Evolutionary conservation across 2,797 vertebrate species (phyloP).

Genomic region (Rhinichthys osculus): DNA sequence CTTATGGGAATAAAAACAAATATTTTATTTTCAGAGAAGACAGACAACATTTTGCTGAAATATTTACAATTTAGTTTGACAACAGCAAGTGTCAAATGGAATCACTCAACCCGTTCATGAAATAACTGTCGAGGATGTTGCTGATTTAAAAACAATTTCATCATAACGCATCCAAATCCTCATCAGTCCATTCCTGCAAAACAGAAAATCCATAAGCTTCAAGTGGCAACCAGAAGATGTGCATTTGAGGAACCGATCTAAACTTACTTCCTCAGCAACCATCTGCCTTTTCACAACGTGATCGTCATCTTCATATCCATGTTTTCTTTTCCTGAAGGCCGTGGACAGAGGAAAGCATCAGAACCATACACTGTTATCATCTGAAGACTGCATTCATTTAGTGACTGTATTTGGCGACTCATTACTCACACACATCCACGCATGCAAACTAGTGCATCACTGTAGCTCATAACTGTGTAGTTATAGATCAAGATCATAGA

Average conservation of each 20-base stretch:
- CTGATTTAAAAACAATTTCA: neutral
- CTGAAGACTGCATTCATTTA: conserved; percentile 21
- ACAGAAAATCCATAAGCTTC: conserved; percentile 36
- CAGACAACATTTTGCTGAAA: conserved; percentile 12
- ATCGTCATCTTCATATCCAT: conserved; percentile 91
- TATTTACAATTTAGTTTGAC: conserved; percentile 55
- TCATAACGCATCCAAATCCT: conserved; percentile 76
- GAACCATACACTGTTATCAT: neutral
- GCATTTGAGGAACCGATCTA: conserved; percentile 13
- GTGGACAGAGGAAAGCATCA: conserved; percentile 18
- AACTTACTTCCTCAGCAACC: conserved; percentile 82
- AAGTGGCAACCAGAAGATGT: neutral
- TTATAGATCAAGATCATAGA: neutral
- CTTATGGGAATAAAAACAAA: neutral
- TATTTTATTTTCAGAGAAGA: conserved; percentile 9
- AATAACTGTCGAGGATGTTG: neutral
- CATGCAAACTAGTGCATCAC: conserved; percentile 38
- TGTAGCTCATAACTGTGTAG: conserved; percentile 47
- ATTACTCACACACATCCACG: conserved; percentile 15
- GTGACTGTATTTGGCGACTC: neutral
- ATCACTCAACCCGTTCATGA: neutral
- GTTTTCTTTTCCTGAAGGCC: conserved; percentile 87
- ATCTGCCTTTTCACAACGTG: conserved; percentile 83
- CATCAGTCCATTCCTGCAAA: conserved; percentile 85
- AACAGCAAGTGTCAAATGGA: neutral